Evolutionary conservation across 2,113 vertebrate genomes (phyloP), one percentile per base, ranked within the genome.

Genomic region (Bettongia penicillata): DNA sequence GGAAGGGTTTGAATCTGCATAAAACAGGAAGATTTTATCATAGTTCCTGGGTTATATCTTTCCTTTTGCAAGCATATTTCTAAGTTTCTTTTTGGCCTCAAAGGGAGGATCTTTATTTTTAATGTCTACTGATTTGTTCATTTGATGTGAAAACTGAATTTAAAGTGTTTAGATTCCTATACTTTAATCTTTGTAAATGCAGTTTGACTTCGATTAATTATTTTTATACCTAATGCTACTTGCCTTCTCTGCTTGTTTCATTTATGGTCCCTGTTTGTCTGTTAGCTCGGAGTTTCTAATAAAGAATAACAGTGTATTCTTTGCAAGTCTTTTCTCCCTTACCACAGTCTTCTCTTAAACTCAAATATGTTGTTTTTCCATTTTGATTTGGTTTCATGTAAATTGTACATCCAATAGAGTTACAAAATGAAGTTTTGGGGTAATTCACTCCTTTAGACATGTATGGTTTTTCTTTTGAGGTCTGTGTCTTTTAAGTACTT

Each of bases 131-230:
- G 10, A 16, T 95, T 95, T 14, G 68, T 48, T 95, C 3, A 3
- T 96, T 89, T 95, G 97, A 93, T 0, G 23, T 91, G 91, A 95
- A 98, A 98, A 98, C 98, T 98, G 98, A 98, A 94, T 96, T 92
- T 96, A 97, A 98, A 95, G 92, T 98, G 97, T 90, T 89, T 94
- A 93, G 0, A 49, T 49, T 92, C 47, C 95, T 97, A 92, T 96
- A 97, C 97, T 93, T 94, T 93, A 97, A 97, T 96, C 96, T 92
- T 96, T 8, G 25, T 3, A 93, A 95, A 92, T 53, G 84, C 50
- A 23, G 0, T 25, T 43, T 98, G 95, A 91, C 95, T 95, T 53
- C 96, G 94, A 94, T 91, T 96, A 93, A 92, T 96, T 93, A 61
- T 94, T 97, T 98, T 6, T 49, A 91, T 93, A 97, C 92, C 91